Evolutionary conservation across 2,113 vertebrate genomes (phyloP).

Genomic region (Piaya cayana): DNA sequence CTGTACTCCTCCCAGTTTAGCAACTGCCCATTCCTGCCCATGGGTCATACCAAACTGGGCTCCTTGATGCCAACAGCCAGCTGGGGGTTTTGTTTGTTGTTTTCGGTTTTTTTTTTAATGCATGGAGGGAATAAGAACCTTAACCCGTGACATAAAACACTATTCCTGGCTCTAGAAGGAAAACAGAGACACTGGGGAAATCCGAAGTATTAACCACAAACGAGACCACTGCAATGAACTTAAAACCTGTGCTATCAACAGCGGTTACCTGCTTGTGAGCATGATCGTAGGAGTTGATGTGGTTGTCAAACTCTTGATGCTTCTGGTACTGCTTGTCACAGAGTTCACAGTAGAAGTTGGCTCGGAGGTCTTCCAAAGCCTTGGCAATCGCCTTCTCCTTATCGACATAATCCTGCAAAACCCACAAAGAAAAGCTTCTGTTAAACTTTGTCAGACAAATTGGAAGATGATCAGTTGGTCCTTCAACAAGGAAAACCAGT

Average conservation of each 20-base stretch:
- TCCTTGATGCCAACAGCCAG: not conserved
- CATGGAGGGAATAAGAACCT: not conserved
- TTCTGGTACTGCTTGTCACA: conserved; percentile 99
- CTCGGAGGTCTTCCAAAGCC: conserved; percentile 95
- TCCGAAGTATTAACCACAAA: not conserved
- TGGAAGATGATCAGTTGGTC: not conserved
- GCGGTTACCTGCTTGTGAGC: conserved; percentile 95
- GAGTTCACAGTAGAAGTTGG: conserved; percentile 98
- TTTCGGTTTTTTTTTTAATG: not conserved
- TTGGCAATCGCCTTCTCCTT: conserved; percentile 99
- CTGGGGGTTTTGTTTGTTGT: not conserved
- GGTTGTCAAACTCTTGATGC: conserved; percentile 99
- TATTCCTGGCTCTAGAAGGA: not conserved
- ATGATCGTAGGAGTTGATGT: conserved; percentile 98
- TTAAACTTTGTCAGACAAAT: not conserved
- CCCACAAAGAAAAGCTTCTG: not conserved
- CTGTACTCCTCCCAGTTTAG: not conserved
- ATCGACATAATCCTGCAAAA: conserved; percentile 90
- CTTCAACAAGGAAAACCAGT: not conserved
- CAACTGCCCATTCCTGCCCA: not conserved
- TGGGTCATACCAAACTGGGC: not conserved
- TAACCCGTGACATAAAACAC: not conserved
- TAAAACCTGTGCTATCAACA: not conserved
- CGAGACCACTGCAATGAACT: not conserved
- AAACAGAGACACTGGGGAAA: not conserved